Base-by-base conservation (phyloP, 2,888 invertebrate genomes). In the Poecilus cupreus region DNA sequence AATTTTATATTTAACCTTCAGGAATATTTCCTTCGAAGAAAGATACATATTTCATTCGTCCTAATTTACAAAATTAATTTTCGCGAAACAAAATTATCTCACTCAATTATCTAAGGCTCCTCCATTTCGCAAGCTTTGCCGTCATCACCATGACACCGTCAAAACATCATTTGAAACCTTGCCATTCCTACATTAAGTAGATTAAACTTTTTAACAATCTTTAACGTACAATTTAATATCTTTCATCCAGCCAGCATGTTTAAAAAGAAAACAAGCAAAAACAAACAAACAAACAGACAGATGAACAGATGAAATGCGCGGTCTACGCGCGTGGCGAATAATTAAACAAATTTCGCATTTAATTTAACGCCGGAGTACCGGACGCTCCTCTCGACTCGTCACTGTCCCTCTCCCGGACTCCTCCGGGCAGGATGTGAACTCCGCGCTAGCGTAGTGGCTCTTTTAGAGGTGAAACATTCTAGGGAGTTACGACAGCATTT, bases 341-440 rank as follows among this genome's bases (percentile, higher is more conserved):
- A 79, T 79, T 64, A 68, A 68, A 79, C 79, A 68, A 79, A 64
- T 79, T 79, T 60, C 51, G 79, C 79, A 79, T 79, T 68, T 68
- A 79, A 79, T 79, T 79, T 79, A 79, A 51, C 24, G 13, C 46
- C 13, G 79, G 18, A 18, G 64, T 13, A 18, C 22, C 49, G 78
- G 72, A 72, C 72, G 72, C 22, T 46, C 13, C 37, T 46, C 26
- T 24, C 24, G 60, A 24, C 64, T 68, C 64, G 64, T 68, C 64
- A 68, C 64, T 37, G 64, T 32, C 64, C 64, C 13, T 13, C 22
- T n/a, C 16, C 0, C 2, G 64, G 64, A 68, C 8, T 68, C 18
- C 37, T 32, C n/a, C 5, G 4, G 6, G 6, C 8, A 18, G 18
- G 10, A 8, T 11, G 37, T 2, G 6, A 8, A 37, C 37, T 18